phyloP scores from a whole-genome alignment of 2,113 vertebrate species.

The Pollimyrus isidori region DNA sequence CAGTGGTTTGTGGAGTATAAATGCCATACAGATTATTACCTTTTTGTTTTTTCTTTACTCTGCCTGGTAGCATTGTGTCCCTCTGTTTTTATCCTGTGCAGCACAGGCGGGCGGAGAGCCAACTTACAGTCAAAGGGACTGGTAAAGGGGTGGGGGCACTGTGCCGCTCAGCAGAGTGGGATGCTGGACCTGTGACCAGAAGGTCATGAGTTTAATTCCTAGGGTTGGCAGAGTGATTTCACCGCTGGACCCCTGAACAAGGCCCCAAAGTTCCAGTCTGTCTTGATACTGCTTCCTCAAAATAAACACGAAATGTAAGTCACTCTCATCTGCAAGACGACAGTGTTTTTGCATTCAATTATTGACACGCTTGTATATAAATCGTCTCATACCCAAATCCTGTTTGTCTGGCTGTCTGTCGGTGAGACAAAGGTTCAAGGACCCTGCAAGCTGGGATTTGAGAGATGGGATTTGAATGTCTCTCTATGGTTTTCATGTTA shows the following conservation, averaged over 20 bases:
- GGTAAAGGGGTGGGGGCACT: neutral
- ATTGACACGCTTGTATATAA: neutral
- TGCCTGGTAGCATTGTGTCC: neutral
- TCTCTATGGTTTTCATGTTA: neutral
- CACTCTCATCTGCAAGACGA: neutral
- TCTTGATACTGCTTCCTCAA: neutral
- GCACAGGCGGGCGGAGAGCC: neutral
- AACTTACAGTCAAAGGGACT: neutral
- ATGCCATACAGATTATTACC: slow-evolving; percentile 1
- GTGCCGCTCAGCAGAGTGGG: neutral
- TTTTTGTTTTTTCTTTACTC: neutral
- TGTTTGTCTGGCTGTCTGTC: neutral
- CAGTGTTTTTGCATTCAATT: neutral
- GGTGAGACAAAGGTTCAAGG: neutral
- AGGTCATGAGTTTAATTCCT: neutral
- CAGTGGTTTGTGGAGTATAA: neutral
- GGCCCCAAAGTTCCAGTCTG: neutral
- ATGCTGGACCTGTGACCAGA: neutral
- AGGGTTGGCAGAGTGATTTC: neutral
- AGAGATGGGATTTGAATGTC: neutral
- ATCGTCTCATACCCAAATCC: neutral
- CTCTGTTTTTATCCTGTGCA: neutral
- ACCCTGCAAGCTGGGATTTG: neutral
- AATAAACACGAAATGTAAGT: neutral
- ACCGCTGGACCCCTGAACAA: neutral